Base-by-base conservation (phyloP, 2,113 vertebrate genomes). In the Callopanchax toddi region DNA sequence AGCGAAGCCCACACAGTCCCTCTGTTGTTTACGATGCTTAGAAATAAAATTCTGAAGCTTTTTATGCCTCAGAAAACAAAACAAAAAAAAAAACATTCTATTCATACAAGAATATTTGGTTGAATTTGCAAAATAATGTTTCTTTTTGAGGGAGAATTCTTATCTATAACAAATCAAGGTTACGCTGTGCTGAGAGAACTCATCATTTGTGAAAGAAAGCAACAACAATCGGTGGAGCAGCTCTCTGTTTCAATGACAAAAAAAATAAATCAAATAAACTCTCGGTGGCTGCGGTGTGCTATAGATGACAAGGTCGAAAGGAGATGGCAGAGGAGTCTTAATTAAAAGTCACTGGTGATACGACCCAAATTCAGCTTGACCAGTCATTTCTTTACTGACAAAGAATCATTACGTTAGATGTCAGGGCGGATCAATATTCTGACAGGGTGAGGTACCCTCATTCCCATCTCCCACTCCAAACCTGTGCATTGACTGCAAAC, bases 391-490 rank as follows among this genome's bases (percentile, higher is more conserved):
- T 70, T 77, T 82, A 78, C 87, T 91, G 87, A 90, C 85, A 90
- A 88, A 89, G 88, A 84, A 91, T 90, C 73, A 90, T 79, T 92
- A 92, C 88, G 77, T 76, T 86, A 86, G 86, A 87, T 89, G 89
- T 92, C 81, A 83, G 45, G 75, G 81, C 50, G 74, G 90, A 93
- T 92, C 92, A 91, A 91, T 93, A 93, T 91, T 86, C 71, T 78
- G 84, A 90, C 90, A 77, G 72, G 89, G 74, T 88, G 82, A 89
- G 85, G 82, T 73, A 72, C 78, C 86, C 80, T 82, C 82, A 16
- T 58, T 77, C 76, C 44, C 82, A 21, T 71, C 90, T 78, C 76
- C 73, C 75, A 26, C 77, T 74, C 55, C 58, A 46, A 83, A 82
- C 78, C 83, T 80, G 71, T 76, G 78, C 60, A 60, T 77, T 43